Conservation (phyloP, 2,888 invertebrate genomes). For the Cremastobaeus sp. region DNA sequence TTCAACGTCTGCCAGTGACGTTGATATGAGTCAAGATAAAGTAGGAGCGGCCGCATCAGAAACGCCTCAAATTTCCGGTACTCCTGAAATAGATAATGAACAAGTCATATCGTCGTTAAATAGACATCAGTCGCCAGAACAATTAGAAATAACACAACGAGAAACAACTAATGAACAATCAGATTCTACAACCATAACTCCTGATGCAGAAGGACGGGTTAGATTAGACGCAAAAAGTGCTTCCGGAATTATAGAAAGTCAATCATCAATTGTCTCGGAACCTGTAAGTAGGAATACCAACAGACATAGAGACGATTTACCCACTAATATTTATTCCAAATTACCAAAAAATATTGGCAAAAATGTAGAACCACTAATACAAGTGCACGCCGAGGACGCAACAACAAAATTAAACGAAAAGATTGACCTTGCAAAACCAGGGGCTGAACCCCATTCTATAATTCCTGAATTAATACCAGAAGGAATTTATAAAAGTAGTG, state of each 20-base stretch:
- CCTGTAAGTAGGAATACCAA: slow-evolving; percentile 65
- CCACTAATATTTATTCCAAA: slow-evolving; percentile 65
- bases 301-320: slow-evolving; percentile 66
- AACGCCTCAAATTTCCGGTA: slow-evolving; percentile 11
- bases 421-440: slow-evolving; percentile 25
- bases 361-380: slow-evolving; percentile 67
- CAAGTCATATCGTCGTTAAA: slow-evolving; percentile 43
- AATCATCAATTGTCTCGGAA: slow-evolving; percentile 68
- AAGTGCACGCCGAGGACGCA: slow-evolving; percentile 57
- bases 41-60: not conserved
- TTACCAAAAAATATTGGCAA: slow-evolving; percentile 69
- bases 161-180: too few relatives aligned
- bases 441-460: slow-evolving; percentile 64
- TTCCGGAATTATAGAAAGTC: slow-evolving; percentile 63
- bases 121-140: slow-evolving; percentile 12
- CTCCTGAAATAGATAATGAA: slow-evolving; percentile 51
- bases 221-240: slow-evolving; percentile 15
- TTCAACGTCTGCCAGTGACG: slow-evolving; percentile 11
- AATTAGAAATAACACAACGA: too few relatives aligned
- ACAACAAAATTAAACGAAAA: slow-evolving; percentile 63
- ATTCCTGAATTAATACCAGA: slow-evolving; percentile 70
- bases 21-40: not conserved
- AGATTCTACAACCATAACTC: not conserved
- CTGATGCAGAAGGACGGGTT: not conserved
- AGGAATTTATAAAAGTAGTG: slow-evolving; percentile 48